These are phyloP conservation scores for Fratercula arctica DNA, from an alignment of 2,797 vertebrate species.

Conservation along the genomic window DNA sequence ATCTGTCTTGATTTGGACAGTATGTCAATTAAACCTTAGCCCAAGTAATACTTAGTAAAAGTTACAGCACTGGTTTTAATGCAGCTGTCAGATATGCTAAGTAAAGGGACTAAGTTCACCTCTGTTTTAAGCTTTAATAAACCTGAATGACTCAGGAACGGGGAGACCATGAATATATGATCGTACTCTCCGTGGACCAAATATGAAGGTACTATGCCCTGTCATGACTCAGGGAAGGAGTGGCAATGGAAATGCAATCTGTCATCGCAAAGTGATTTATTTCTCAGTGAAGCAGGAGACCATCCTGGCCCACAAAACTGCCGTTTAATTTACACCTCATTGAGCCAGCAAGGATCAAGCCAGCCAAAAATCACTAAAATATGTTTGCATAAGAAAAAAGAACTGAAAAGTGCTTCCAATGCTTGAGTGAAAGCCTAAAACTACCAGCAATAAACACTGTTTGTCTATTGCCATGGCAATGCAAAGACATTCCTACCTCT, in stretches of 20 bases:
- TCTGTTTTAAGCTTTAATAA: neutral
- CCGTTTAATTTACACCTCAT: neutral
- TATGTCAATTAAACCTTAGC: neutral
- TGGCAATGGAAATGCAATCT: slow-evolving; percentile 22
- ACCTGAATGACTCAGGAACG: neutral
- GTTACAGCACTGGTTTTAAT: neutral
- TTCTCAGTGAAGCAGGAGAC: neutral
- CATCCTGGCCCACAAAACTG: neutral
- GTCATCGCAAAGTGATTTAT: slow-evolving; percentile 2
- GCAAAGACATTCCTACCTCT: neutral
- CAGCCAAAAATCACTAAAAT: slow-evolving; percentile 46
- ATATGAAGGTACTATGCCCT: neutral
- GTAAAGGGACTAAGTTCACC: neutral
- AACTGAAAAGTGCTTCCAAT: slow-evolving; percentile 12
- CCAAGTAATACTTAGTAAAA: neutral
- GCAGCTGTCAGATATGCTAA: neutral
- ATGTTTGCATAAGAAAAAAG: slow-evolving; percentile 12
- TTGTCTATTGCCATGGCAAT: slow-evolving; percentile 59
- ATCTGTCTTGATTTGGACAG: slow-evolving; percentile 35
- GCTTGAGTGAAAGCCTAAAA: slow-evolving; percentile 28
- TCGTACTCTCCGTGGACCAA: neutral
- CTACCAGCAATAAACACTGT: slow-evolving; percentile 15
- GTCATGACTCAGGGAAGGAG: neutral
- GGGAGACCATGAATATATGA: neutral
- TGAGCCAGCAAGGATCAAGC: slow-evolving; percentile 4